Percentiles rank a stretch among this genome's conserved stretches.
phyloP scores from a whole-genome alignment of 1,140 invertebrate species.

The Drosophila setifemur region DNA sequence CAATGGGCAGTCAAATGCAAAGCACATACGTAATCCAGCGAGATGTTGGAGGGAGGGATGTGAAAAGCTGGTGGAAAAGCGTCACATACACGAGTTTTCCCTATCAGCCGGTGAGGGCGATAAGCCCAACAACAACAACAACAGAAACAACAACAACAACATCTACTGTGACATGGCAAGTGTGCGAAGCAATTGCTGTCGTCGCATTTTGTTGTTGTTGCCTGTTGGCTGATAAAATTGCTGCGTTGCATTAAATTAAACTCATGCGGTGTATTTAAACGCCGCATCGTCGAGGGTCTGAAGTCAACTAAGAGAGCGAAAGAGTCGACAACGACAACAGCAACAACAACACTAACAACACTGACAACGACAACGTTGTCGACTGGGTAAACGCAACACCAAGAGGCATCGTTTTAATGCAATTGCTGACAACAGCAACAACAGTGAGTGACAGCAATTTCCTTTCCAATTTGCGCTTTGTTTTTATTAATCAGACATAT shows the following conservation, averaged over 20 bases:
- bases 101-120: conserved; percentile 37
- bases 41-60: not conserved
- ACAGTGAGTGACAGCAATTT: conserved; percentile 74
- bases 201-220: conserved; percentile 45
- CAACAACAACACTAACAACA: not conserved
- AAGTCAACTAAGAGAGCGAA: conserved; percentile 14
- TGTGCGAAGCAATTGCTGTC: conserved; percentile 61
- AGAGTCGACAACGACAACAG: not conserved
- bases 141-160: not conserved
- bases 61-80: not conserved
- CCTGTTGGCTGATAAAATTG: conserved; percentile 68
- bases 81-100: conserved; percentile 20
- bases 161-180: conserved; percentile 28
- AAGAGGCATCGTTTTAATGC: conserved; percentile 49
- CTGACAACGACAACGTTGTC: conserved; percentile 2
- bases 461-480: conserved; percentile 69
- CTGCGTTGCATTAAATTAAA: conserved; percentile 79
- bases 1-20: conserved; percentile 46
- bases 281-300: conserved; percentile 39
- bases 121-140: conserved; percentile 29
- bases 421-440: conserved; percentile 65
- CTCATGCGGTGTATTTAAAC: conserved; percentile 75
- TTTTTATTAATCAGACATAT: conserved; percentile 66
- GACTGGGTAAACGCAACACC: not conserved
- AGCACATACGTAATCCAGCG: conserved; percentile 45